Conservation (phyloP, 2,797 vertebrate species). For the Okamejei kenojei region DNA sequence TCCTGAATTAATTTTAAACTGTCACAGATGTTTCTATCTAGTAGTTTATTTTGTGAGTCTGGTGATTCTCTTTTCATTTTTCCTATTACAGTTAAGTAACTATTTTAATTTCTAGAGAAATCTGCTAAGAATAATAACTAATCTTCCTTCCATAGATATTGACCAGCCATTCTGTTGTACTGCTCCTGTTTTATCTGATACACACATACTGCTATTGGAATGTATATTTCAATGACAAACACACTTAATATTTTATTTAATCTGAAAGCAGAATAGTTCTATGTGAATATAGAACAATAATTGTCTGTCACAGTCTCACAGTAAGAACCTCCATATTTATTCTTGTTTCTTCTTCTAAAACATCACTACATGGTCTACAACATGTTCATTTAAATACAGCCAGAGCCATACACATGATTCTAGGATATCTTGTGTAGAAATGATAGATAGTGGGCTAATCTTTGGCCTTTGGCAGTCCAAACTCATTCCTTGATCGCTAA, state of each 20-base stretch:
- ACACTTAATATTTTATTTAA: not conserved
- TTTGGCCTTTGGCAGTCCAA: not conserved
- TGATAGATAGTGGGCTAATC: not conserved
- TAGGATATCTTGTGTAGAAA: too few relatives aligned
- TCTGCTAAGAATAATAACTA: not conserved
- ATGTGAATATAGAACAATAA: not conserved
- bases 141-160: not conserved
- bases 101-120: not conserved
- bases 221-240: not conserved
- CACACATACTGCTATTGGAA: not conserved
- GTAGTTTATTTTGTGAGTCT: not conserved
- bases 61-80: not conserved
- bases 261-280: not conserved
- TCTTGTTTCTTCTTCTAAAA: not conserved
- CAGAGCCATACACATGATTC: too few relatives aligned
- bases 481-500: not conserved
- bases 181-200: not conserved
- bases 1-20: not conserved
- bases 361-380: not conserved
- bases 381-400: not conserved
- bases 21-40: not conserved
- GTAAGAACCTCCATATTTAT: not conserved
- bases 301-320: not conserved
- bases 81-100: not conserved
- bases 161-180: not conserved